Evolutionary conservation across 2,113 vertebrate species (phyloP), one percentile per base, ranked within the genome.

Genomic region (Larimichthys crocea): DNA sequence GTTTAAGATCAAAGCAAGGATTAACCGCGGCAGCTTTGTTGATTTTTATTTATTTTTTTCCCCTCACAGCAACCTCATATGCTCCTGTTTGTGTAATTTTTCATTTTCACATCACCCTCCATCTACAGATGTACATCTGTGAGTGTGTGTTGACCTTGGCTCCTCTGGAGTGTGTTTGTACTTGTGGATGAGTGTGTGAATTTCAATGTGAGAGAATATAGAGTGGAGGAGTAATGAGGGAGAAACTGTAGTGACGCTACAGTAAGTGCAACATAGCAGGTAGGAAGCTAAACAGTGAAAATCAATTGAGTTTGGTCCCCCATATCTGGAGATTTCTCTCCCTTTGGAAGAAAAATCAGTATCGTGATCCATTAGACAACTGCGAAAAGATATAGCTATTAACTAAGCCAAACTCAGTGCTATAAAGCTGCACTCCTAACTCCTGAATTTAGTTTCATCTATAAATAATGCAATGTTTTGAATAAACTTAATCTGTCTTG

Each of bases 1-100:
- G 64, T 64, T 86, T 63, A 65, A 70, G 84, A 86, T 86, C 79
- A 79, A 82, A 85, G 61, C 65, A 77, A 69, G 84, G 86, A 90
- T 88, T 68, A 82, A 86, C 76, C 31, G 4, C 61, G 44, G 74
- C 63, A 49, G 76, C 62, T 78, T 76, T 76, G 59, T 67, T 71
- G 86, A 78, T 76, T 72, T 85, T 46, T 3, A 19, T 4, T 16
- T 44, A 22, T 50, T 74, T 24, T 49, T 56, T 55, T 55, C 3
- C 24, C 3, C 24, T 64, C 67, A 35, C 57, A 52, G 26, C 46
- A n/a, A 48, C 31, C 52, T 71, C 44, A 86, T 67, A 83, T 74
- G 74, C 70, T 44, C 20, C 71, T 46, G 48, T 80, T 46, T 86
- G 60, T 67, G 70, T 66, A 10, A 65, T 72, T 76, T 76, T 49